Percentiles rank a stretch among this genome's conserved stretches.
These are phyloP conservation scores for Burhinus bistriatus DNA, from an alignment of 2,113 vertebrate genomes.

Conservation along the genomic window DNA sequence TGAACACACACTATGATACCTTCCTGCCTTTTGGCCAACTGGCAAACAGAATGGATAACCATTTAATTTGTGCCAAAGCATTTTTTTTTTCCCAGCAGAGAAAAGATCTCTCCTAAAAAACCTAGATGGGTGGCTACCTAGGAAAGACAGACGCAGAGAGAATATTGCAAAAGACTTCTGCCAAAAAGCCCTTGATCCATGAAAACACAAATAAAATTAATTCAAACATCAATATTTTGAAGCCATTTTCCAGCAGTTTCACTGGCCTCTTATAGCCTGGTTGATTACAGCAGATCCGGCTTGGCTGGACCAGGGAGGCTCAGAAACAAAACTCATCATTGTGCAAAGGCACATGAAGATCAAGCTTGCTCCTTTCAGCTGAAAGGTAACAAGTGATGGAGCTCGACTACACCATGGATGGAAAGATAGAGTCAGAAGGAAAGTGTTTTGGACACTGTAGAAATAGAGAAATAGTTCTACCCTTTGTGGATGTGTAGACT, in stretches of 20 bases:
- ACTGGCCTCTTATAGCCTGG: not conserved
- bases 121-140: not conserved
- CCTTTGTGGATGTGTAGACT: not conserved
- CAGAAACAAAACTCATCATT: not conserved
- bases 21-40: not conserved
- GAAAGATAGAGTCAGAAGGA: not conserved
- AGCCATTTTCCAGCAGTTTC: not conserved
- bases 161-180: not conserved
- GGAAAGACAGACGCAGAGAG: not conserved
- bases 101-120: not conserved
- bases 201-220: not conserved
- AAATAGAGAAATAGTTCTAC: not conserved
- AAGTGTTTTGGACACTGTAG: not conserved
- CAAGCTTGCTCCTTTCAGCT: not conserved
- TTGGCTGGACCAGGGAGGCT: not conserved
- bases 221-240: not conserved
- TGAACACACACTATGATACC: fast-evolving
- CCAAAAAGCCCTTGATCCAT: not conserved
- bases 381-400: not conserved
- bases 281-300: not conserved
- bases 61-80: not conserved
- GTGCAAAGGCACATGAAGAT: not conserved
- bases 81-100: not conserved
- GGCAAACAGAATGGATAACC: not conserved
- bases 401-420: not conserved